Evolutionary conservation across 2,888 invertebrate species (phyloP).

Genomic region (Therioaphis trifolii): DNA sequence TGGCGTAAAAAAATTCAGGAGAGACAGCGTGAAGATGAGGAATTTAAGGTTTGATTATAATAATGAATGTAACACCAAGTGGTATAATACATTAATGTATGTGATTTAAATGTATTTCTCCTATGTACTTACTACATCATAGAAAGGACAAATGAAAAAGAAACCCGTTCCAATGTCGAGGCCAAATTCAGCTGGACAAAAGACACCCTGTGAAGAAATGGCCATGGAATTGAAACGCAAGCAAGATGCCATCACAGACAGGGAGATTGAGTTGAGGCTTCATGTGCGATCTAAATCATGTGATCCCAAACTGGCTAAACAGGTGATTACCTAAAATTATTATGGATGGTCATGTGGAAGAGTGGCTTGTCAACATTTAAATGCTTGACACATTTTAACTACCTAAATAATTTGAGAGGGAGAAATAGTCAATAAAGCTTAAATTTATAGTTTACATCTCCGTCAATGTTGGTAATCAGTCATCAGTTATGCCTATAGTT

Average conservation of each 20-base stretch:
- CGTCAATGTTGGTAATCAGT: too few species aligned
- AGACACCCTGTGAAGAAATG: slow-evolving; percentile 50
- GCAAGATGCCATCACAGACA: slow-evolving; percentile 38
- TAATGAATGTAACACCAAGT: background rate
- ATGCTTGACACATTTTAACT: too few species aligned
- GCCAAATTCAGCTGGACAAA: slow-evolving; percentile 40
- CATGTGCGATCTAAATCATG: slow-evolving; percentile 41
- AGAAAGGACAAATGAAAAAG: slow-evolving; percentile 59
- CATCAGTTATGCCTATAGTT: too few species aligned
- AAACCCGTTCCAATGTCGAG: slow-evolving; percentile 40
- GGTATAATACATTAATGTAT: too few species aligned
- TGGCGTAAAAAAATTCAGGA: slow-evolving; percentile 51
- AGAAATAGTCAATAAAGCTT: too few species aligned
- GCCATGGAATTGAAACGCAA: slow-evolving; percentile 53
- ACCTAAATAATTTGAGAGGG: too few species aligned
- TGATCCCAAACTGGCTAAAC: slow-evolving; percentile 49
- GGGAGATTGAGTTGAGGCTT: slow-evolving; percentile 48
- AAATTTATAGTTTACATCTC: too few species aligned
- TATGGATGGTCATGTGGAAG: too few species aligned
- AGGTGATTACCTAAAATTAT: slow-evolving; percentile 18
- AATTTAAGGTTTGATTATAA: slow-evolving; percentile 43
- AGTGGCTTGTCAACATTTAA: too few species aligned
- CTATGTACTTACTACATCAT: too few species aligned
- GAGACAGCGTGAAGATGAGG: slow-evolving; percentile 50
- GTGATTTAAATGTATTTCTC: too few species aligned